phyloP scores from a whole-genome alignment of 2,888 invertebrate species.

The Apotomis turbidana region DNA sequence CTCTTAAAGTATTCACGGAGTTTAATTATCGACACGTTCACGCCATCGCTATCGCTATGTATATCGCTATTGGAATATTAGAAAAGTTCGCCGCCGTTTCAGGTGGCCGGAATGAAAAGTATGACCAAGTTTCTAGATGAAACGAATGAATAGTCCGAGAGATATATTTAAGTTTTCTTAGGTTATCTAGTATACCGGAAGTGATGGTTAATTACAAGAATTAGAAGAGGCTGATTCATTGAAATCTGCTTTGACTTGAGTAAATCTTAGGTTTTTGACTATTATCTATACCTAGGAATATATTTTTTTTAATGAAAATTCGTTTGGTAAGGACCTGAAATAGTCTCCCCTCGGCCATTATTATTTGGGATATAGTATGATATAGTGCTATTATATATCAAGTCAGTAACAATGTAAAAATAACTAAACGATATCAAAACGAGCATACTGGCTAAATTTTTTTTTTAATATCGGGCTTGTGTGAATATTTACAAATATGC shows the following conservation, averaged over 20 bases:
- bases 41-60: conserved; percentile 39
- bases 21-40: conserved; percentile 58
- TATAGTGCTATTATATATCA: too few relatives aligned
- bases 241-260: background rate
- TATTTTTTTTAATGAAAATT: too few relatives aligned
- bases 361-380: too few relatives aligned
- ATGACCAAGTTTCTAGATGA: conserved; percentile 68
- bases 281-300: too few relatives aligned
- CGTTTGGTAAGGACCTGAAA: too few relatives aligned
- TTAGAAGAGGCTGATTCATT: background rate
- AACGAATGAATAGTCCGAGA: conserved; percentile 53
- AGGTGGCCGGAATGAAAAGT: conserved; percentile 65
- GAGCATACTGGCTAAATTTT: too few relatives aligned
- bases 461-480: too few relatives aligned
- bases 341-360: too few relatives aligned
- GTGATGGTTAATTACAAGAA: background rate
- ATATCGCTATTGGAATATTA: conserved; percentile 73
- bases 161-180: conserved; percentile 5
- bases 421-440: too few relatives aligned
- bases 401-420: too few relatives aligned
- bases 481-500: too few relatives aligned
- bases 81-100: conserved; percentile 70
- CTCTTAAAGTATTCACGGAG: conserved; percentile 37
- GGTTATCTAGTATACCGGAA: background rate
- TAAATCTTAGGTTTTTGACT: too few relatives aligned